Evolutionary conservation across 2,888 invertebrate species (phyloP).

Genomic region (Euzophera pinguis): DNA sequence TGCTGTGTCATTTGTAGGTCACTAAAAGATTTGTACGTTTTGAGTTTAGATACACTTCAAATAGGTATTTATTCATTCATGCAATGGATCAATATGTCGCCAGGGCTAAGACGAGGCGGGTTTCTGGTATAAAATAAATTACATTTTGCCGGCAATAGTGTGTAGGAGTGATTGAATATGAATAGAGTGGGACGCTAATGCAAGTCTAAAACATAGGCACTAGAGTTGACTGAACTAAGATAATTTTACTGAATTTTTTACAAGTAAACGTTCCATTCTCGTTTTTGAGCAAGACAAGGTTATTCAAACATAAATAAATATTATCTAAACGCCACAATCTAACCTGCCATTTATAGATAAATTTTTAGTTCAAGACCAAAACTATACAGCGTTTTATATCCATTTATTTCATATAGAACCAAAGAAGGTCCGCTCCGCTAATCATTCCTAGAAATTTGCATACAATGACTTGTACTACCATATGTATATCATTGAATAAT

Average conservation of each 20-base stretch:
- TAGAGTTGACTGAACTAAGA: not conserved
- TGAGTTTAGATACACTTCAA: too few relatives aligned
- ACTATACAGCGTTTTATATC: not conserved
- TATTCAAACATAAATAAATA: conserved; percentile 2
- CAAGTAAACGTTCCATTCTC: not conserved
- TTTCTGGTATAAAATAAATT: too few relatives aligned
- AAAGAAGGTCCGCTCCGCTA: conserved; percentile 10
- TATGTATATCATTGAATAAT: conserved; percentile 11
- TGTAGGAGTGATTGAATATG: too few relatives aligned
- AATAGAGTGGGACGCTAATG: not conserved
- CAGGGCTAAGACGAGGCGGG: too few relatives aligned
- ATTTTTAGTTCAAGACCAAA: conserved; percentile 5
- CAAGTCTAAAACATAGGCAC: too few relatives aligned
- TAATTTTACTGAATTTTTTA: not conserved
- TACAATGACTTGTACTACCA: conserved; percentile 37
- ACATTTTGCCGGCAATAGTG: too few relatives aligned
- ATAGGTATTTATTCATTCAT: too few relatives aligned
- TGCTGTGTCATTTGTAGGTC: too few relatives aligned
- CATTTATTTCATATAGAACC: not conserved
- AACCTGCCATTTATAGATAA: conserved; percentile 9
- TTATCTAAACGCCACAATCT: conserved; percentile 1
- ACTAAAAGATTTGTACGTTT: too few relatives aligned
- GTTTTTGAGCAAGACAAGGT: not conserved
- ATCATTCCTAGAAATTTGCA: conserved; percentile 33
- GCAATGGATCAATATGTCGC: too few relatives aligned